Base-by-base conservation (phyloP, 2,113 vertebrate species). In the Lepus americanus region DNA sequence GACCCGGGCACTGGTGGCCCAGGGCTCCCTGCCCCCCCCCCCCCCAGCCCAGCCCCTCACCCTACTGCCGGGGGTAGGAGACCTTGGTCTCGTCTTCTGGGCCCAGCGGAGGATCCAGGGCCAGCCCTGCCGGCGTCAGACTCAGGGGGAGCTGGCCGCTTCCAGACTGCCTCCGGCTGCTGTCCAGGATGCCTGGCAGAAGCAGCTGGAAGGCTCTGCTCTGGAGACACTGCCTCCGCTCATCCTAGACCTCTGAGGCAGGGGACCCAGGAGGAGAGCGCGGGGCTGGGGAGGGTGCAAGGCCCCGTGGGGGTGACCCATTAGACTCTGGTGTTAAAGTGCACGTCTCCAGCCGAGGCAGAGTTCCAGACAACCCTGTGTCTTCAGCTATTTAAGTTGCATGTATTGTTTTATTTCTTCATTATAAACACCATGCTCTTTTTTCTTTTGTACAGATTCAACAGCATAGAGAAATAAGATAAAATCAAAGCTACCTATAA, bases 141-240 rank as follows among this genome's bases (percentile, higher is more conserved):
- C 70, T 63, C 44, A 10, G 83, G 85, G 87, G 87, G 73, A 93
- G 78, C 88, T 94, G 82, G 73, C 74, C 1, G 51, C 59, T 85
- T 33, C 78, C 19, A 70, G 73, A 25, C 73, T 85, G 77, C 84
- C 72, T 72, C 80, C 23, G 33, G 94, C 95, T 17, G 85, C 77
- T 0, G 3, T 96, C 94, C 96, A 95, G 86, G 36, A 82, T 9
- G 70, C 66, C 93, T 95, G 96, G 95, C 66, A 84, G 80, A 66
- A 80, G 73, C 39, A 0, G 39, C 49, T 63, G 87, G 91, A 79
- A 94, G 86, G 29, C 73, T 95, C 88, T 92, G 29, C 85, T 64
- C 88, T 61, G 81, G 95, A 96, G 81, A 95, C 73, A 69, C 84
- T 23, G 55, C 16, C 36, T 95, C 79, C 80, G 81, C 78, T 92